A percentile compares a stretch with the other conserved stretches of the same genome.
These are phyloP conservation scores for Colaptes auratus DNA, from an alignment of 2,113 vertebrate species.

Conservation along the genomic window DNA sequence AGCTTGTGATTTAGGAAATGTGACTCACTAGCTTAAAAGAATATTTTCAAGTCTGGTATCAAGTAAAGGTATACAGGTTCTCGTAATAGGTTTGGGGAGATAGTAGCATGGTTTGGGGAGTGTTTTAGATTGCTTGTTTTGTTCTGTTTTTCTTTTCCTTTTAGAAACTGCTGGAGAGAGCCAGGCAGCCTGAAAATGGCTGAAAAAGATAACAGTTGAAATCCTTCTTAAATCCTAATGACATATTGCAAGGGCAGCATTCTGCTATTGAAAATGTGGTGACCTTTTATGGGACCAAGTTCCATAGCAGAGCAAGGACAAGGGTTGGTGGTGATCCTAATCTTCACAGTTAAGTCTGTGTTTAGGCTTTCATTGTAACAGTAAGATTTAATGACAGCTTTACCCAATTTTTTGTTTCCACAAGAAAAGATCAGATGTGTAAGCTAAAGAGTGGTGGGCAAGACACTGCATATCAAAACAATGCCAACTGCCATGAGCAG, in stretches of 20 bases:
- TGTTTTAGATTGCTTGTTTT: not conserved
- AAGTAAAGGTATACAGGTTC: not conserved
- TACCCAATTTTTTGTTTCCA: not conserved
- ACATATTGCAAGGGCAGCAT: not conserved
- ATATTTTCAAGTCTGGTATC: conserved; percentile 2
- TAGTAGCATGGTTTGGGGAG: not conserved
- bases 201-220: not conserved
- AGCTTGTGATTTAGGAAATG: conserved; percentile 47
- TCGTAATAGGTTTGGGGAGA: not conserved
- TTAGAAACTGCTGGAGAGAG: conserved; percentile 25
- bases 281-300: not conserved
- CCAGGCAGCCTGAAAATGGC: not conserved
- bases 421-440: not conserved
- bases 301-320: not conserved
- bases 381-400: not conserved
- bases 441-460: not conserved
- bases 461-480: not conserved
- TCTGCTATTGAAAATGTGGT: not conserved
- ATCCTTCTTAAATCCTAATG: not conserved
- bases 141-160: conserved; percentile 17
- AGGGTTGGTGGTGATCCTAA: not conserved
- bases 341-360: not conserved
- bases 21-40: conserved; percentile 31
- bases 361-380: not conserved
- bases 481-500: not conserved